Conservation (phyloP, 1,140 invertebrate genomes). For the Araneus ventricosus region DNA sequence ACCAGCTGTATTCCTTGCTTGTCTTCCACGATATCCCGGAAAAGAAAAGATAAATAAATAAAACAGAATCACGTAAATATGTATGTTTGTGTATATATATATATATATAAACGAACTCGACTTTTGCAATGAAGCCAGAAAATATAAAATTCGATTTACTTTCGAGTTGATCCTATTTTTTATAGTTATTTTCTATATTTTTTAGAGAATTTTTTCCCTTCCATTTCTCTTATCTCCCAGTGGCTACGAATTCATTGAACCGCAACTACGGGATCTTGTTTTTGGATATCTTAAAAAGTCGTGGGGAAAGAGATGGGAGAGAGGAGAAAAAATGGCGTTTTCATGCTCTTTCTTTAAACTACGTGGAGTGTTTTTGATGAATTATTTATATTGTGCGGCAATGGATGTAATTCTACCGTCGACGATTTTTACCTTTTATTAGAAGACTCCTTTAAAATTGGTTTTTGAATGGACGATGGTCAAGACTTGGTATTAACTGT, state of each 20-base stretch:
- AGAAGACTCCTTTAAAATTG: constrained; percentile 17
- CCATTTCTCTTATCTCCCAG: constrained; percentile 38
- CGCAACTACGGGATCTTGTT: constrained; percentile 67
- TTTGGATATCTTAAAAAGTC: constrained; percentile 30
- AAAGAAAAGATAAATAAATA: constrained; percentile 33
- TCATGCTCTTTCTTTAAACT: constrained; percentile 32
- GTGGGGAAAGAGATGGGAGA: neutral
- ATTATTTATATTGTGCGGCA: constrained; percentile 60
- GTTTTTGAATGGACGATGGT: neutral
- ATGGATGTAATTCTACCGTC: constrained; percentile 31
- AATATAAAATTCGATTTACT: constrained; percentile 72
- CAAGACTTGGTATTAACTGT: neutral
- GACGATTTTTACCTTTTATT: constrained; percentile 38
- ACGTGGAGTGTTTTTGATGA: constrained; percentile 52
- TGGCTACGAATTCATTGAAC: constrained; percentile 65
- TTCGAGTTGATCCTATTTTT: constrained; percentile 59
- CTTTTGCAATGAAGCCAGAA: constrained; percentile 42
- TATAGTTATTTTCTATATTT: constrained; percentile 46
- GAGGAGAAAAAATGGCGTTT: constrained; percentile 37
- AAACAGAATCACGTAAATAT: constrained; percentile 59
- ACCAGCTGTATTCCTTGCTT: constrained; percentile 38
- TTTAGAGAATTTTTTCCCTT: constrained; percentile 43
- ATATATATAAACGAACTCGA: neutral
- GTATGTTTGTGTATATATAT: neutral
- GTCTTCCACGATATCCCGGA: constrained; percentile 18